Base-by-base conservation (phyloP, 53 echinoderm and acorn worm genomes). In the Apostichopus leukothele region DNA sequence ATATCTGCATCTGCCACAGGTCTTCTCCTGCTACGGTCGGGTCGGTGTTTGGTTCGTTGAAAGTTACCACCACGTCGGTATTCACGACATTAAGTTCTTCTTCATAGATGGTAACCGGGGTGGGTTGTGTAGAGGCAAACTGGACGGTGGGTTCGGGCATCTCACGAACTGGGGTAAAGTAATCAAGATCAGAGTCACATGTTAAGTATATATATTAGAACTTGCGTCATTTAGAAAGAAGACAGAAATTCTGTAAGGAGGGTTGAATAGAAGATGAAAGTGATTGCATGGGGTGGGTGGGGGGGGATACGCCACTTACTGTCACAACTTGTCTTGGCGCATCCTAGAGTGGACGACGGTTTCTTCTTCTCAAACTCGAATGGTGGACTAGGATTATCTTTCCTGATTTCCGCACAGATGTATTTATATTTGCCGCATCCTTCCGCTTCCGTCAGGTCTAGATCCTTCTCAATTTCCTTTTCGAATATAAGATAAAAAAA, bases 381-480 rank as follows among this genome's bases (percentile, higher is more conserved):
- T n/a, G 85, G 67, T 39, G 85, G 85, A 50, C 67, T 85, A 12
- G 85, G 86, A 71, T 84, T 19, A 57, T 92, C 92, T 74, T 89
- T 92, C 16, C 73, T 86, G 22, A 92, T 89, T 59, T 92, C 92
- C n/a, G 89, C 89, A 59, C 92, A 92, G 79, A 92, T 78, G 60
- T 92, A 89, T 76, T 89, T 92, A 78, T 86, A 92, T 8, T 85
- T 77, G 53, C 92, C 92, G 86, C 92, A 92, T 4, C 92, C 92
- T 12, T 67, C 67, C 6, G 66, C 84, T 13, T 63, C 85, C 6
- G 85, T 60, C 22, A 85, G 63, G 60, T 85, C 85, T 12, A 67
- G 11, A 50, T 4, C 25, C 66, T 85, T 85, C 27, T 60, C 61
- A 25, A 85, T 68, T 16, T 85, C 85, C 85, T 85, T 22, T 22